These are phyloP conservation scores for Clarias macrocephalus DNA, from an alignment of 2,113 vertebrate species.

Conservation along the genomic window DNA sequence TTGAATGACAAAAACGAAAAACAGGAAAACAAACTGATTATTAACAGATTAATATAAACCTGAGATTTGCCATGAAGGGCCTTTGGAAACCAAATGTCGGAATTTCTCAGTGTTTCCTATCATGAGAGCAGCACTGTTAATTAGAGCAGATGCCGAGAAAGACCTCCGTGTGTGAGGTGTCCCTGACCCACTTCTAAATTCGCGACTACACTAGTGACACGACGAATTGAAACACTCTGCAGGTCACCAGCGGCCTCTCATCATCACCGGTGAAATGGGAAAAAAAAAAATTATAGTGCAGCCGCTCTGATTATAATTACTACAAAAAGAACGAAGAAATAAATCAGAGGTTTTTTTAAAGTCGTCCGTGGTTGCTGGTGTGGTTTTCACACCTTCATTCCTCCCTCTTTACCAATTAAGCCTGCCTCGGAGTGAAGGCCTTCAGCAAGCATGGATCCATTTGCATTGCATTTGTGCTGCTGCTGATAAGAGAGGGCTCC, in stretches of 20 bases:
- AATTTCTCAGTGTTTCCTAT: not conserved
- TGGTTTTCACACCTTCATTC: conserved; percentile 75
- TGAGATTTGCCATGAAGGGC: not conserved
- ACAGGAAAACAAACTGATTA: conserved; percentile 5
- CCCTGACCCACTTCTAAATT: conserved; percentile 14
- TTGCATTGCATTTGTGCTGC: conserved; percentile 78
- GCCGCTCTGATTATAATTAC: conserved; percentile 16
- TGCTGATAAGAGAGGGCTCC: conserved; percentile 73
- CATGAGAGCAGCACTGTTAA: too few species aligned
- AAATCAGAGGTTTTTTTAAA: conserved; percentile 55
- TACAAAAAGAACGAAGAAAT: not conserved
- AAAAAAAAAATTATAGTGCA: not conserved
- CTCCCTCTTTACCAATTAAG: conserved; percentile 80
- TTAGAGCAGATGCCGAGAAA: not conserved
- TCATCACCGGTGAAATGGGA: not conserved
- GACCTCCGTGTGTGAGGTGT: not conserved
- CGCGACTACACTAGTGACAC: not conserved
- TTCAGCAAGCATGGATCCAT: conserved; percentile 74
- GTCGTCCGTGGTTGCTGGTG: conserved; percentile 69
- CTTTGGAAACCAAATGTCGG: not conserved
- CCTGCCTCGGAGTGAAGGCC: conserved; percentile 77
- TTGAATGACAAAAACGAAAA: conserved; percentile 37
- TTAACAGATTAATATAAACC: not conserved
- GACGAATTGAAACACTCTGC: conserved; percentile 5
- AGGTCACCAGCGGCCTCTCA: not conserved